Evolutionary conservation across 1,140 invertebrate species (phyloP).

Genomic region (Nasonia vitripennis): DNA sequence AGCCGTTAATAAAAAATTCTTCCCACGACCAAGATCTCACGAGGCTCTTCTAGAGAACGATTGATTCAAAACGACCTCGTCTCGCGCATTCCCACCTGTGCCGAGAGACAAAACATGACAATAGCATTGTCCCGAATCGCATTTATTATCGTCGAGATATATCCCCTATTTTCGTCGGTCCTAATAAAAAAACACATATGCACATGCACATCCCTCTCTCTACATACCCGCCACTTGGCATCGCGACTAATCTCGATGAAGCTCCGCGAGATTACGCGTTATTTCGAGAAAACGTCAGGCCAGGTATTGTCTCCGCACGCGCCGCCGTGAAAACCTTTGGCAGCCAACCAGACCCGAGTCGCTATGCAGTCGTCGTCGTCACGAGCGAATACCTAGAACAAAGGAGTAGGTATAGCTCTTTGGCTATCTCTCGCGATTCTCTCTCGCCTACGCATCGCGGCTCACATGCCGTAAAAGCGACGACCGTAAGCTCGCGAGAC

Average conservation of each 20-base stretch:
- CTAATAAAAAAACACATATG: no score
- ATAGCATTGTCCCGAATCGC: not conserved
- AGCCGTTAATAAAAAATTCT: no score
- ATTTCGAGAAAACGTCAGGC: slow-evolving; percentile 61
- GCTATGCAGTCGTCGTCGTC: slow-evolving; percentile 46
- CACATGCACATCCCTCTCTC: no score
- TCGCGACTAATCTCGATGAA: slow-evolving; percentile 43
- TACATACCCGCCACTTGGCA: slow-evolving; percentile 31
- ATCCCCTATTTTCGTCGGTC: not conserved
- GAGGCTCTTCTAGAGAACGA: no score
- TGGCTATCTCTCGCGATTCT: not conserved
- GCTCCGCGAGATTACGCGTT: slow-evolving; percentile 49
- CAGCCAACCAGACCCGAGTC: slow-evolving; percentile 51
- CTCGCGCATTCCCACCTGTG: no score
- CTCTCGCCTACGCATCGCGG: not conserved
- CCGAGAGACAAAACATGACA: not conserved
- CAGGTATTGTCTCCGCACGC: slow-evolving; percentile 60
- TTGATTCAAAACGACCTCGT: no score
- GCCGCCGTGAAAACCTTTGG: slow-evolving; percentile 57
- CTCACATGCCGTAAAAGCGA: not conserved
- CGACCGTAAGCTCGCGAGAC: not conserved
- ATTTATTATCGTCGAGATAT: not conserved
- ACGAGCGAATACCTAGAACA: slow-evolving; percentile 15
- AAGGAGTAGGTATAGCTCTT: not conserved
- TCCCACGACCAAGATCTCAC: no score